phyloP scores from a whole-genome alignment of 2,113 vertebrate genomes.

The Toxostoma redivivum region DNA sequence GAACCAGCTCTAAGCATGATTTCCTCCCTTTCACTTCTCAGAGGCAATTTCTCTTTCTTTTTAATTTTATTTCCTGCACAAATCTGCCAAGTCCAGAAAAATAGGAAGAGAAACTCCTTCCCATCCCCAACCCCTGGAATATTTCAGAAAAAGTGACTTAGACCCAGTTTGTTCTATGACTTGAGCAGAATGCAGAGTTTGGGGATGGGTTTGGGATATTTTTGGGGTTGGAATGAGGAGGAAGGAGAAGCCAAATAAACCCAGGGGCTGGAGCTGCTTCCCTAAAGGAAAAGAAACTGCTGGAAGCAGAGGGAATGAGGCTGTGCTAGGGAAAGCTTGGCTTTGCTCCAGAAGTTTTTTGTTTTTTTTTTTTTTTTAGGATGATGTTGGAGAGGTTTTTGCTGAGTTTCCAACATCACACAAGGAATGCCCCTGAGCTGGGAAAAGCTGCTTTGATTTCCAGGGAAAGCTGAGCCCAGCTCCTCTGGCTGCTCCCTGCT shows the following conservation, averaged over 20 bases:
- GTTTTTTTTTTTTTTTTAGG: not conserved
- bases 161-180: not conserved
- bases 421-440: not conserved
- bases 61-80: too few relatives aligned
- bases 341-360: not conserved
- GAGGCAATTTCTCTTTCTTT: too few relatives aligned
- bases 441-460: not conserved
- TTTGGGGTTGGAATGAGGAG: not conserved
- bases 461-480: not conserved
- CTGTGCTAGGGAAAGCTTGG: conserved; percentile 14
- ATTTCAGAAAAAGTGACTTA: not conserved
- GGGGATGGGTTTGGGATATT: not conserved
- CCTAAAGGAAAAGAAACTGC: not conserved
- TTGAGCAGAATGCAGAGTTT: not conserved
- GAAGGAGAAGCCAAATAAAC: not conserved
- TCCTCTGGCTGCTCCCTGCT: not conserved
- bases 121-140: too few relatives aligned
- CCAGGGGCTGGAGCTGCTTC: not conserved
- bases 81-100: too few relatives aligned
- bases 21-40: not conserved
- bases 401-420: not conserved
- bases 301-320: not conserved
- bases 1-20: too few relatives aligned
- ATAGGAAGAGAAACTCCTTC: too few relatives aligned
- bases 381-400: not conserved